Evolutionary conservation across 2,113 vertebrate genomes (phyloP), one percentile per base, ranked within the genome.

Genomic region (Taxidea taxus): DNA sequence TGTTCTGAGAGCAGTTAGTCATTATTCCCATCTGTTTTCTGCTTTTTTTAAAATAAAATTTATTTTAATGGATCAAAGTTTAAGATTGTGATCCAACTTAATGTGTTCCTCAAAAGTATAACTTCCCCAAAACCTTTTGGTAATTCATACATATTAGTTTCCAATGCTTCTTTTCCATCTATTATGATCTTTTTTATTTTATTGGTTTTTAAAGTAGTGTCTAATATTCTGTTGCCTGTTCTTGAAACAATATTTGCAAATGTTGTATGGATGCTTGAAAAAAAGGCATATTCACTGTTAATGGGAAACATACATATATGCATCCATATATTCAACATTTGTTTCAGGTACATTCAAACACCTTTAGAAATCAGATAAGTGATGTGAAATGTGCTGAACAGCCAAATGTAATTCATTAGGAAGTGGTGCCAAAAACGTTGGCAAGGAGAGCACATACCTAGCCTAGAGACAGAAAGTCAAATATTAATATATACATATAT

Each of bases 31-130:
- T 51, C 42, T 70, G 42, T 44, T 95, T 95, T 70, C 54, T 95
- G 42, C 42, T 94, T 88, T 92, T 83, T 83, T 96, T 88, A 42
- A 70, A 88, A 42, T 39, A 47, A 66, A 66, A 81, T 81, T 90
- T 72, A 64, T 86, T 86, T 85, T 56, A 72, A 37, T 81, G 56
- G 21, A 31, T 74, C 37, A 13, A 47, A 64, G 42, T 64, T 75
- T 92, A 49, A 92, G 82, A 82, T 20, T 81, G 12, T 86, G 72
- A 90, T 66, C 47, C 37, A 85, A 66, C 7, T 85, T 85, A 92
- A 72, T 74, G 31, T 64, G 20, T 42, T 94, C 29, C 12, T 91
- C 77, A 54, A 72, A 96, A 88, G 42, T 62, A 37, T 49, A 89
- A 47, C 75, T 97, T 93, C 8, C 47, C 23, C 27, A 7, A 42